A percentile compares a stretch with the other conserved stretches of the same genome.
phyloP scores from a whole-genome alignment of 2,797 vertebrate species.

The Enteromius unitaeniatus region DNA sequence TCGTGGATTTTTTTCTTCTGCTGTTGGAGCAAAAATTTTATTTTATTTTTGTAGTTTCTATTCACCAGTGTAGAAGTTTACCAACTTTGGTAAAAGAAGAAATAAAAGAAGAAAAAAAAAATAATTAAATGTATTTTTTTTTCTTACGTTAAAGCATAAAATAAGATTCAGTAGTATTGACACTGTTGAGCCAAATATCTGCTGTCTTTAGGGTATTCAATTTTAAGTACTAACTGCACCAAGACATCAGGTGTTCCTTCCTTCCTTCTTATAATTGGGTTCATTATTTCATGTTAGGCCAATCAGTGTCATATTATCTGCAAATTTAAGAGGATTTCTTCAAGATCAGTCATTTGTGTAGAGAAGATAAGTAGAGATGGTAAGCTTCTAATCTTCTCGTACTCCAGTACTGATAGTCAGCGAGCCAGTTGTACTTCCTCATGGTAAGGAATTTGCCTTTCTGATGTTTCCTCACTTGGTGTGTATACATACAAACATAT shows the following conservation, averaged over 20 bases:
- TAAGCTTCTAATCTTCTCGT: not conserved
- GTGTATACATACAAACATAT: not conserved
- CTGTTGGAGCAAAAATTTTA: not conserved
- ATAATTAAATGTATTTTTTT: too few species aligned
- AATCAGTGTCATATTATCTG: not conserved
- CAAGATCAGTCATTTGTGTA: not conserved
- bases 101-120: too few species aligned
- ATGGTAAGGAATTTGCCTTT: not conserved
- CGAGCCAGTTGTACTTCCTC: not conserved
- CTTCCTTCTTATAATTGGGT: not conserved
- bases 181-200: not conserved
- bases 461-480: not conserved
- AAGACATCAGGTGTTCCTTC: not conserved
- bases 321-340: slow-evolving; percentile 3
- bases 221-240: not conserved
- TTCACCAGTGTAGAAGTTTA: not conserved
- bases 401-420: not conserved
- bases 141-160: too few species aligned
- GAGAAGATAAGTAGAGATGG: not conserved
- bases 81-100: too few species aligned
- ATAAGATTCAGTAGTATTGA: too few species aligned
- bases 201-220: not conserved
- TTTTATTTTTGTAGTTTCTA: not conserved
- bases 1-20: not conserved
- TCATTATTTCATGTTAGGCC: not conserved